Percentiles rank a stretch among this genome's conserved stretches.
Evolutionary conservation across 2,113 vertebrate genomes (phyloP).

Genomic region (Dasyurus viverrinus): DNA sequence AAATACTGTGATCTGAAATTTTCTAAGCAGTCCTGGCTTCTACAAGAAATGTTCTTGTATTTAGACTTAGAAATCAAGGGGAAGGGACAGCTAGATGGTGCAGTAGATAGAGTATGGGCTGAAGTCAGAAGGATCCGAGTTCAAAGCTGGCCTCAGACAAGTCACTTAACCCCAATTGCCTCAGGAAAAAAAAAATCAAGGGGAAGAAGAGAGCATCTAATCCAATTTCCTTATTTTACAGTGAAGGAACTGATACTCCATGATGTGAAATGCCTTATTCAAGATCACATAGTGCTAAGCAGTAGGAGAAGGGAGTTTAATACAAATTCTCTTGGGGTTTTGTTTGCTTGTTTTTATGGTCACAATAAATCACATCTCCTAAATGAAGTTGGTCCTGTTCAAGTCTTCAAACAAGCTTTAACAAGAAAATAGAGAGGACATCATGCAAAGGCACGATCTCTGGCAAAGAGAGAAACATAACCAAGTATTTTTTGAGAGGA

Average conservation of each 20-base stretch:
- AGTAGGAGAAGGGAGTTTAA: not conserved
- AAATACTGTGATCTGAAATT: not conserved
- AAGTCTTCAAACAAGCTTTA: not conserved
- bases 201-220: not conserved
- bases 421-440: not conserved
- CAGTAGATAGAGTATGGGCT: no score
- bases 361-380: not conserved
- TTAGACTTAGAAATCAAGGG: not conserved
- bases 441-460: not conserved
- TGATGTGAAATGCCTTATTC: not conserved
- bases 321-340: not conserved
- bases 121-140: no score
- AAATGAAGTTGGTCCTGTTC: not conserved
- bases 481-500: not conserved
- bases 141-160: no score
- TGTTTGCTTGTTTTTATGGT: not conserved
- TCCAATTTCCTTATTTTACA: not conserved
- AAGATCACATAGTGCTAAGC: not conserved
- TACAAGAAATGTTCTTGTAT: not conserved
- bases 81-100: no score
- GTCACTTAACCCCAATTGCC: no score
- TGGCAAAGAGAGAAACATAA: not conserved
- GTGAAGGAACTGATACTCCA: not conserved
- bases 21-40: not conserved
- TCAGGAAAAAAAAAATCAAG: no score